Percentiles rank a stretch among this genome's conserved stretches.
These are phyloP conservation scores for Oplegnathus fasciatus DNA, from an alignment of 2,113 vertebrate genomes.

Conservation along the genomic window DNA sequence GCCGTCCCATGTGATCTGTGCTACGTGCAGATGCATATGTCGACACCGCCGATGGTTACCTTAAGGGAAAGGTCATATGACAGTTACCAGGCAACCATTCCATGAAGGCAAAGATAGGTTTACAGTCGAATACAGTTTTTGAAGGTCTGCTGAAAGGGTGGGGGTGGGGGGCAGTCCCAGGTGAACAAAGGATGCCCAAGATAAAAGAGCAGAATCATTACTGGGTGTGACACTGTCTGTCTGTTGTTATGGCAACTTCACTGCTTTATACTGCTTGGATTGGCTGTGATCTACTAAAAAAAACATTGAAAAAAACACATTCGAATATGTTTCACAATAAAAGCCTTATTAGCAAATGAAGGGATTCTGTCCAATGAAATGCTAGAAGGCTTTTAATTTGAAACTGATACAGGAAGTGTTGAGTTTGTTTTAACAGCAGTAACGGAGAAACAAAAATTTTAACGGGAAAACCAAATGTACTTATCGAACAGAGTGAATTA, in stretches of 20 bases:
- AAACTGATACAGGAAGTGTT: too few species aligned
- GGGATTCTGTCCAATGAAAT: too few species aligned
- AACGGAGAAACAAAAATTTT: too few species aligned
- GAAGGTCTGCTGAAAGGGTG: not conserved
- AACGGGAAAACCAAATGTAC: too few species aligned
- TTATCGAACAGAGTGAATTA: too few species aligned
- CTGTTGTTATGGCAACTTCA: not conserved
- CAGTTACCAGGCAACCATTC: conserved; percentile 59
- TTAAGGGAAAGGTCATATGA: conserved; percentile 20
- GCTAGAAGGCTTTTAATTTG: too few species aligned
- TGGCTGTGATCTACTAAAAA: too few species aligned
- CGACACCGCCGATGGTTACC: not conserved
- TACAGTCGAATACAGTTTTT: not conserved
- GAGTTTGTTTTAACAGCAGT: too few species aligned
- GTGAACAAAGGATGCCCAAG: not conserved
- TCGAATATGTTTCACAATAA: too few species aligned
- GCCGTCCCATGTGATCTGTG: not conserved
- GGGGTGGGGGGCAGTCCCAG: not conserved
- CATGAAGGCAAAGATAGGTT: not conserved
- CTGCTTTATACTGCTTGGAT: too few species aligned
- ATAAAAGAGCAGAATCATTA: not conserved
- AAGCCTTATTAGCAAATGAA: too few species aligned
- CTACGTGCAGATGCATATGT: not conserved
- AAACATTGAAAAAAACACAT: too few species aligned
- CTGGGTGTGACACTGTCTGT: not conserved